Evolutionary conservation across 2,797 vertebrate species (phyloP), one percentile per base, ranked within the genome.

Genomic region (Schizopygopsis pylzovi): DNA sequence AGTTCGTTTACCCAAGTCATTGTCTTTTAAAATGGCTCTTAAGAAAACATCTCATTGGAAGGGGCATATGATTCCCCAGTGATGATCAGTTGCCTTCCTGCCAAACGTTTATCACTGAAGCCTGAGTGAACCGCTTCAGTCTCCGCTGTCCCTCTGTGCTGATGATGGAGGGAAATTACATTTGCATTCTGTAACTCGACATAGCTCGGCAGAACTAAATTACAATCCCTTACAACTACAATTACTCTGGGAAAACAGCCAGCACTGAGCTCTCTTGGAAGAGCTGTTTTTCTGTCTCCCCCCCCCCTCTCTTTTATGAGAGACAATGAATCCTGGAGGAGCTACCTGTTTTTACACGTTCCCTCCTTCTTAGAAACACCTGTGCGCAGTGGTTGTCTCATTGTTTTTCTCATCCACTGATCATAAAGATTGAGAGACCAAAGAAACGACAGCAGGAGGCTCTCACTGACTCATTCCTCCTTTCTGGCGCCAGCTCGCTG

Each of bases 401-500:
- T 95, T 92, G 95, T 95, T 95, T 94, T 91, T 88, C 89, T 94
- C 93, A 88, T 86, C 87, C 85, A 88, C 88, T 82, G 89, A 90
- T 96, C 92, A 92, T 96, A 96, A 94, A 91, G 91, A 93, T 94
- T 91, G 81, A 92, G 93, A 92, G 92, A 93, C 90, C 93, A 92
- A 90, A 91, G 92, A 94, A 94, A 94, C 94, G 91, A 93, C 93
- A 92, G 92, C 90, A 39, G 94, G 90, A 94, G 94, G 93, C 94
- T 95, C 93, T 95, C 94, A 95, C 94, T 97, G 86, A 96, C 96
- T 97, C 97, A 96, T 94, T 95, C 93, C 93, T 95, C 93, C 94
- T 95, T 93, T 15, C 90, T 95, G 95, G 96, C 92, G 93, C 96
- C 97, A 95, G 94, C 92, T 88, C 94, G 93, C 95, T 94, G 93